Evolutionary conservation across 1,140 invertebrate genomes (phyloP).

Genomic region (Ooceraea biroi): DNA sequence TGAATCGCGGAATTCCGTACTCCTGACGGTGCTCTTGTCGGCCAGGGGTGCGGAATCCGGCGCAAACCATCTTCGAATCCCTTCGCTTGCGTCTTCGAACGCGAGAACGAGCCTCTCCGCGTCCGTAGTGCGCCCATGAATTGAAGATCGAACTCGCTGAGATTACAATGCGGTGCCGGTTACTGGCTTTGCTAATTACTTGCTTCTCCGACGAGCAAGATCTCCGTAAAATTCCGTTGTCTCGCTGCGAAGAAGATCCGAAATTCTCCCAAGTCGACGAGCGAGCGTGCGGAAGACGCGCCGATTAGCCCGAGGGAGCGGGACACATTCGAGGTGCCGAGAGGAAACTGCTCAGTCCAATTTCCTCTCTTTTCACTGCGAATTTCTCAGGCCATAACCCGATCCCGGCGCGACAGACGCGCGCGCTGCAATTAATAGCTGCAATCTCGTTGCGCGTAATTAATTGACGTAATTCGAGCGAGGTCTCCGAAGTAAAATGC

Average conservation of each 20-base stretch:
- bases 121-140: not conserved
- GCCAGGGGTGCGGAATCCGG: too few species aligned
- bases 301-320: slow-evolving; percentile 35
- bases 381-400: slow-evolving; percentile 42
- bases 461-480: slow-evolving; percentile 52
- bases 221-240: not conserved
- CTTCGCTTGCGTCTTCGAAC: too few species aligned
- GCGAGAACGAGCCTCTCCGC: not conserved
- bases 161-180: not conserved
- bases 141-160: not conserved
- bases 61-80: too few species aligned
- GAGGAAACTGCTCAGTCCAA: slow-evolving; percentile 40
- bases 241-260: slow-evolving; percentile 5
- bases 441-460: slow-evolving; percentile 66
- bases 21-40: too few species aligned
- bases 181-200: slow-evolving; percentile 14
- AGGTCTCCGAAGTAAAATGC: slow-evolving; percentile 17
- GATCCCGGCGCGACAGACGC: slow-evolving; percentile 53
- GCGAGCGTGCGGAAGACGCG: slow-evolving; percentile 16
- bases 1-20: not conserved
- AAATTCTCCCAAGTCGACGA: slow-evolving; percentile 15
- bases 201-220: slow-evolving; percentile 29
- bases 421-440: slow-evolving; percentile 61
- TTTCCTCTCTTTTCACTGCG: slow-evolving; percentile 52
- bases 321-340: slow-evolving; percentile 14